phyloP scores from a whole-genome alignment of 2,797 vertebrate species.

The Capromys pilorides region DNA sequence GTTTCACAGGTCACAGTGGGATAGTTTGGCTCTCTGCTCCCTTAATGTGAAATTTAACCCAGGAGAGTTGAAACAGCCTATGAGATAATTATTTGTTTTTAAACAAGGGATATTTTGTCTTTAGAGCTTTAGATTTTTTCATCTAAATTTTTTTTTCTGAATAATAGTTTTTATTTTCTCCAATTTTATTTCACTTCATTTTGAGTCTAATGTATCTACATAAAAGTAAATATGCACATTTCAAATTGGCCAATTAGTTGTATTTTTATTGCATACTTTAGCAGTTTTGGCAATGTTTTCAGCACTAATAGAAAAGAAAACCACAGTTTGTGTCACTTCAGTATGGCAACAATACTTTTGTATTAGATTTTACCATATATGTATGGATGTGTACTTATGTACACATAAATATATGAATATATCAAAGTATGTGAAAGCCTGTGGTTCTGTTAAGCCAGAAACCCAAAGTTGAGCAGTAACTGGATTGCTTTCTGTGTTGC shows the following conservation, averaged over 20 bases:
- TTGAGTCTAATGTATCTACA: neutral
- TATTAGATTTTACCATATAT: neutral
- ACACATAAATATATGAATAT: neutral
- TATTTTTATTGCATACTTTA: conserved; percentile 4
- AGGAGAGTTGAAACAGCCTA: conserved; percentile 40
- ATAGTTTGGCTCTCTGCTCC: conserved; percentile 48
- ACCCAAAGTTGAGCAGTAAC: neutral
- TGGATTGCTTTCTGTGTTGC: neutral
- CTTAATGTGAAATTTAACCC: neutral
- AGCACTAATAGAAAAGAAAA: neutral
- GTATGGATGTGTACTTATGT: neutral
- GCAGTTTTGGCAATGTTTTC: conserved; percentile 13
- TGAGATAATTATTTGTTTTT: conserved; percentile 64
- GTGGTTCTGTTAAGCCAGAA: neutral
- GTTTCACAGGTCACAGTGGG: conserved; percentile 70
- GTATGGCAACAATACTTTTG: neutral
- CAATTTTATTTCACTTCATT: conserved; percentile 28
- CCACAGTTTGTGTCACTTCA: neutral
- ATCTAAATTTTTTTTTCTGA: conserved; percentile 35
- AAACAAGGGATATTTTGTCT: neutral
- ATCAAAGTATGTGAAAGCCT: neutral
- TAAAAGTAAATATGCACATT: conserved; percentile 50
- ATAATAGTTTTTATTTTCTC: neutral
- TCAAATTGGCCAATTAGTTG: neutral
- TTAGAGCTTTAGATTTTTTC: conserved; percentile 18